A percentile compares a stretch with the other conserved stretches of the same genome.
These are phyloP conservation scores for Epinotia nisella DNA, from an alignment of 2,888 invertebrate species.

Conservation along the genomic window DNA sequence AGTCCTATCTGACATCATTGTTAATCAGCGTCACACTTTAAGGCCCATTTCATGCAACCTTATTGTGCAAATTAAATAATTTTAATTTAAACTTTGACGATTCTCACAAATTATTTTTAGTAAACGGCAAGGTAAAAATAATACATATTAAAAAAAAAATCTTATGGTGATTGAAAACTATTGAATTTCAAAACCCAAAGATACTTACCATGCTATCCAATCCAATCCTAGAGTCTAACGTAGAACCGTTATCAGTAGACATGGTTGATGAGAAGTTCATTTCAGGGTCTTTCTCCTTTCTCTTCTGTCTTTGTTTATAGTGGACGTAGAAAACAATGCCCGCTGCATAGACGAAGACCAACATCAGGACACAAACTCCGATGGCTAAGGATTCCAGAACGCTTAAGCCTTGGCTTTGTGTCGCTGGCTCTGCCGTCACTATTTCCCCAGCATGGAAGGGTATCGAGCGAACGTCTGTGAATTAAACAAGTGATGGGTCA, in stretches of 20 bases:
- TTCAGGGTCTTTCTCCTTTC: conserved; percentile 76
- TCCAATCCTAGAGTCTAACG: conserved; percentile 71
- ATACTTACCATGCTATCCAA: conserved; percentile 77
- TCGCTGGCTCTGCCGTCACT: conserved; percentile 76
- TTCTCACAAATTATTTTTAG: too few species aligned
- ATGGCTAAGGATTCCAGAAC: conserved; percentile 92
- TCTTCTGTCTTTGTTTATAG: conserved; percentile 87
- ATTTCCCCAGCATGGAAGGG: conserved; percentile 88
- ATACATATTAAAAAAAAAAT: too few species aligned
- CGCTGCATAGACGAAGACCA: conserved; percentile 92
- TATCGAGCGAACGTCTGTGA: conserved; percentile 90
- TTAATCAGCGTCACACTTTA: neutral
- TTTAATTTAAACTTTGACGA: too few species aligned
- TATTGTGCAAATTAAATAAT: too few species aligned
- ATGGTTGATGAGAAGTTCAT: conserved; percentile 66
- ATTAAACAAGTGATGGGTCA: neutral
- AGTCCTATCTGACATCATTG: neutral
- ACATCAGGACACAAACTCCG: conserved; percentile 90
- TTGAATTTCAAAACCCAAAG: neutral
- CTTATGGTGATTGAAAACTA: neutral
- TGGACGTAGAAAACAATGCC: conserved; percentile 93
- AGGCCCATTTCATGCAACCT: too few species aligned
- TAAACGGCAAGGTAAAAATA: too few species aligned
- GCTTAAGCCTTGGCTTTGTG: conserved; percentile 86
- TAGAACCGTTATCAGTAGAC: conserved; percentile 71